Base-by-base conservation (phyloP, 2,797 vertebrate species). In the Sebastes matsubarae region DNA sequence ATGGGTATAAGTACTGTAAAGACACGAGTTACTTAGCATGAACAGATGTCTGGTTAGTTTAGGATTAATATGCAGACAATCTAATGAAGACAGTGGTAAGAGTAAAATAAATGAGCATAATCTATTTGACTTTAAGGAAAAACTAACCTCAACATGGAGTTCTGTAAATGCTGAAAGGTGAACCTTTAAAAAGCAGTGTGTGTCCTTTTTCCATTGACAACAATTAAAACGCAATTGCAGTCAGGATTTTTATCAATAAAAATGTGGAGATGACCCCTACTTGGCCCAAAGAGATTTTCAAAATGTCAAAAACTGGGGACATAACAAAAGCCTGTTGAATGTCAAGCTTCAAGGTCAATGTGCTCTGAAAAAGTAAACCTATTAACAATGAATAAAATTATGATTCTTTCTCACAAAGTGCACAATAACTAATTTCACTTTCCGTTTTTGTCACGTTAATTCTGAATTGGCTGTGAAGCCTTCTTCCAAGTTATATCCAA, bases 291-390 rank as follows among this genome's bases (percentile, higher is more conserved):
- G n/a, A 80, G 42, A 79, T 36, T 65, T 76, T 68, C 12, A 25
- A 73, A 82, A 80, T 55, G 64, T 70, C 27, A 82, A 81, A 81
- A 75, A 74, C 18, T 27, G 11, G 22, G 24, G 6, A 68, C 24
- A 30, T 14, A 67, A 58, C 25, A 83, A 75, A 64, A 54, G 8
- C n/a, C 7, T 52, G 22, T 13, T 69, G 24, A 82, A 27, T 32
- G 24, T 29, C 50, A 4, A 50, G 24, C 22, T 60, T 66, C 30
- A 57, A 74, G 36, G 46, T 25, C 50, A 20, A 3, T 24, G 22
- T 34, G 58, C 57, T 63, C 2, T 50, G 3, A 75, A 66, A 42
- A 27, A 46, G 16, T 9, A 59, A 63, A 52, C 59, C 12, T 42
- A n/a, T 14, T 14, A 34, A 34, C 20, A 34, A 9, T 27, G 11